Percentiles rank a stretch among this genome's conserved stretches.
Conservation (phyloP, 2,888 invertebrate genomes). For the Drosophila anceps region DNA sequence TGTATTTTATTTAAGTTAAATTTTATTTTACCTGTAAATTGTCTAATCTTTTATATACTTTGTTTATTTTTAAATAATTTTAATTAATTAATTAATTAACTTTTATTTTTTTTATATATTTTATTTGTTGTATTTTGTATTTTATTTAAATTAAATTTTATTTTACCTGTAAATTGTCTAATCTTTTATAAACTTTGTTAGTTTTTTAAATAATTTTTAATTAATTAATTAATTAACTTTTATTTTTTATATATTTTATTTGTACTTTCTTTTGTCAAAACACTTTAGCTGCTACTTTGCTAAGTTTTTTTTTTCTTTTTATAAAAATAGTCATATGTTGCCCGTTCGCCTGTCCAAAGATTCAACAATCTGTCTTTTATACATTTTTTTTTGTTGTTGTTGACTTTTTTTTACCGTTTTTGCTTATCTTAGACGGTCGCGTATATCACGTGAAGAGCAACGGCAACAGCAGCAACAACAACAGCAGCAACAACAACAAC, state of each 20-base stretch:
- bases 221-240: too few relatives aligned
- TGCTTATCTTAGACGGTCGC: slow-evolving; percentile 58
- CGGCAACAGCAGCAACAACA: slow-evolving; percentile 16
- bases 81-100: too few relatives aligned
- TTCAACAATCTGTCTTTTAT: slow-evolving; percentile 39
- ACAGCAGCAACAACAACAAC: background rate
- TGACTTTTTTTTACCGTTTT: slow-evolving; percentile 44
- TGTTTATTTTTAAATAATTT: too few relatives aligned
- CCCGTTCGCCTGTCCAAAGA: slow-evolving; percentile 34
- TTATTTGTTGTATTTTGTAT: too few relatives aligned
- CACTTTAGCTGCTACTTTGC: slow-evolving; percentile 8
- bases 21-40: too few relatives aligned
- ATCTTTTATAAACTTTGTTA: background rate
- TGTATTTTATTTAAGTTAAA: too few relatives aligned
- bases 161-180: background rate
- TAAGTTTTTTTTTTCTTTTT: too few relatives aligned
- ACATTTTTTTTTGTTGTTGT: slow-evolving; percentile 7
- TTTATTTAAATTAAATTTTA: too few relatives aligned
- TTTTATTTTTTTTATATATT: too few relatives aligned
- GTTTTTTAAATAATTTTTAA: background rate
- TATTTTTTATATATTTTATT: background rate
- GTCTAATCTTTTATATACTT: too few relatives aligned
- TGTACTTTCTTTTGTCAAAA: slow-evolving; percentile 5
- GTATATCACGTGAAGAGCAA: slow-evolving; percentile 66
- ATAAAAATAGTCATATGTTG: slow-evolving; percentile 33